Evolutionary conservation across 2,797 vertebrate species (phyloP), one percentile per base, ranked within the genome.

Genomic region (Enteromius fasciolatus): DNA sequence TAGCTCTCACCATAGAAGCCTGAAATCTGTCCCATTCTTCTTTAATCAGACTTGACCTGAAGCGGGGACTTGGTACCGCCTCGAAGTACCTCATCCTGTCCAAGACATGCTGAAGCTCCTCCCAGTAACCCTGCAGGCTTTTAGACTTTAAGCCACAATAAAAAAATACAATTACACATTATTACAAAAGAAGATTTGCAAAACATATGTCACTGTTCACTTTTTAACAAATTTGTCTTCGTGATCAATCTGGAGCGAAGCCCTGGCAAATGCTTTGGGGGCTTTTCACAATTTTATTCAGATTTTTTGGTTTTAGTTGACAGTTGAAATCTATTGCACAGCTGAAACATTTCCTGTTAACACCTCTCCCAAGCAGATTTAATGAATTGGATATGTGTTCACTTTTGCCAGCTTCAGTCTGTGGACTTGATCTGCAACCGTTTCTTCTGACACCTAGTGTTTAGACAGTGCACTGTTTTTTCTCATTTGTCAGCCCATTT

Each of bases 41-140:
- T 87, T 88, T 92, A 63, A 96, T 91, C 76, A 93, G 61, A 0
- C 90, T 92, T 57, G 91, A 94, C 88, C 89, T 94, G 89, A 96
- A 98, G 86, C 94, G 91, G 57, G 95, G 90, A 73, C 91, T 93
- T 1, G 95, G 95, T 77, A 94, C 94, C 1, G 94, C 88, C 11
- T 95, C 89, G 10, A 95, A 90, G 85, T 95, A 95, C 86, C 95
- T 97, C 59, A 94, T 92, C 63, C 92, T 94, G 76, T 99, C 97
- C 41, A 96, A 91, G 90, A 96, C 96, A 88, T 93, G 93, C 85
- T 90, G 95, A 82, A 99, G 93, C 88, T 96, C 97, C 76, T 94
- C 93, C 97, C 97, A 99, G 92, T 96, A 98, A 23, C 95, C 95
- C 91, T 92, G 95, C 87, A 93, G 92, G 87, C 90, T 93, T 74